Conservation (phyloP, 2,888 invertebrate genomes). For the Tetheella fluctuosa region DNA sequence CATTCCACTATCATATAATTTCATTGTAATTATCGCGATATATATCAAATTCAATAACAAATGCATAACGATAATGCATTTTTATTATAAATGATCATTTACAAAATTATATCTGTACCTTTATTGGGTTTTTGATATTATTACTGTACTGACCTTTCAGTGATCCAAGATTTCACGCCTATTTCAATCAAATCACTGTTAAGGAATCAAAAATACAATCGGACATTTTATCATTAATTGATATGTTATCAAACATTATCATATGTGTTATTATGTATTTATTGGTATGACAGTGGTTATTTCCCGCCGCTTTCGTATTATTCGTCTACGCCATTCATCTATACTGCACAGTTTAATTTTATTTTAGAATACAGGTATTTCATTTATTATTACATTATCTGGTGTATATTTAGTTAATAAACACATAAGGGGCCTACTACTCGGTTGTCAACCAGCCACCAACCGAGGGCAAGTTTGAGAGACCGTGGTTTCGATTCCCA, state of each 20-base stretch:
- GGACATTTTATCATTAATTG: conserved; percentile 18
- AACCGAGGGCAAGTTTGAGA: too few species aligned
- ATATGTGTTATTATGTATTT: not conserved
- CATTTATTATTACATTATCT: too few species aligned
- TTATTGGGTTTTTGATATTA: too few species aligned
- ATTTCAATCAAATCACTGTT: conserved; percentile 34
- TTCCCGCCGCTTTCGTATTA: not conserved
- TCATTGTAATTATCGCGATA: not conserved
- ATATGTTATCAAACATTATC: conserved; percentile 27
- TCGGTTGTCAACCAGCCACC: too few species aligned
- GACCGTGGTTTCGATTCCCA: too few species aligned
- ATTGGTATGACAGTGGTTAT: not conserved
- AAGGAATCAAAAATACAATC: conserved; percentile 29
- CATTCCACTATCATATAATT: not conserved
- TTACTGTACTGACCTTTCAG: not conserved
- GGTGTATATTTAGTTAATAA: too few species aligned
- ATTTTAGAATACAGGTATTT: too few species aligned
- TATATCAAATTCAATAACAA: not conserved
- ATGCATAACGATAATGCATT: not conserved
- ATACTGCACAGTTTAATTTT: too few species aligned
- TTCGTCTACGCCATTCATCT: not conserved
- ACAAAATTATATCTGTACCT: too few species aligned
- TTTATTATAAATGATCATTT: not conserved
- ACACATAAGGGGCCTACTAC: too few species aligned
- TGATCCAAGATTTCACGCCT: not conserved